Evolutionary conservation across 2,797 vertebrate genomes (phyloP), one percentile per base, ranked within the genome.

Genomic region (Tenualosa thibaudeaui): DNA sequence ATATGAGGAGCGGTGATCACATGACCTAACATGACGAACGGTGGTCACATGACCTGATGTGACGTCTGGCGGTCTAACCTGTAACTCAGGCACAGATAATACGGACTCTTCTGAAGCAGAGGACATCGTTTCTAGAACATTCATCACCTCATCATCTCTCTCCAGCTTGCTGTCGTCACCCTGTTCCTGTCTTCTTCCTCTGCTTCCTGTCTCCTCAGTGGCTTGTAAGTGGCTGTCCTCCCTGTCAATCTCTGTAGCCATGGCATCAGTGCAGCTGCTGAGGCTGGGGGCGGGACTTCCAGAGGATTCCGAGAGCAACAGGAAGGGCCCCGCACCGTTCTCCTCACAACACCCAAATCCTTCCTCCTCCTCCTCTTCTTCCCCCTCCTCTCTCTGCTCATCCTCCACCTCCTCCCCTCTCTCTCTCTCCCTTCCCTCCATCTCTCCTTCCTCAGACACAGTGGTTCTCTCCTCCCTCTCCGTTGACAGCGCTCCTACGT

Each of bases 91-190:
- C 83, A 95, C 93, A 0, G 94, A 96, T 1, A 93, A 90, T 13
- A 94, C 88, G 0, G 96, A 96, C 37, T 95, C 95, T 56, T 96
- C 95, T 0, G 96, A 97, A 5, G 93, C 93, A 0, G 95, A 95
- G 0, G 95, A 95, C 91, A 95, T 93, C 22, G 40, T 81, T 10
- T 95, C 95, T 75, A 75, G 68, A 75, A 40, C 31, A 75, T 75
- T 75, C 68, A 75, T 75, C 68, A 75, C 68, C 71, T 78, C 71
- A 46, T 78, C 65, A 17, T 71, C 71, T 46, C 40, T 46, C 15
- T 78, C 71, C 17, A 3, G 3, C 71, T 43, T 17, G 22, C 6
- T 8, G 22, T n/a, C 8, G n/a, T 9, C 58, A 10, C 8, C 40
- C 40, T 46, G 40, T 7, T 78, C 78, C 7, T 81, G 56, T 31